A percentile compares a stretch with the other conserved stretches of the same genome.
Evolutionary conservation across 2,888 invertebrate species (phyloP).

Genomic region (Caenorhabditis macrosperma): DNA sequence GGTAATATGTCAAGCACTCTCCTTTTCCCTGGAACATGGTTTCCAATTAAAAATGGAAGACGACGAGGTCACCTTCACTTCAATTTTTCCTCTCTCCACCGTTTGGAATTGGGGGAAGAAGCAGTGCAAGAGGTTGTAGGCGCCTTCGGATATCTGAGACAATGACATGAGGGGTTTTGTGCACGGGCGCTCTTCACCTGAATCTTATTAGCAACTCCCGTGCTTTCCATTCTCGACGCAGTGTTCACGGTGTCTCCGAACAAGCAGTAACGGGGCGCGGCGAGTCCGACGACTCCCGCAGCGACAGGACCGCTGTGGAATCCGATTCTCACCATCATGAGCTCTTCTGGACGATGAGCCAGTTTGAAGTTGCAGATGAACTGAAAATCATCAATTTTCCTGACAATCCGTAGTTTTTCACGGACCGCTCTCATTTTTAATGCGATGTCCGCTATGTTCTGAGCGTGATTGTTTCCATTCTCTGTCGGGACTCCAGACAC

Average conservation of each 20-base stretch:
- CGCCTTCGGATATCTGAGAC: slow-evolving; percentile 75
- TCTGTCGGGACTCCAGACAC: slow-evolving; percentile 79
- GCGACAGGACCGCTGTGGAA: slow-evolving; percentile 79
- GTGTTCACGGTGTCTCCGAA: slow-evolving; percentile 79
- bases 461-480: slow-evolving; percentile 78
- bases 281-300: slow-evolving; percentile 79
- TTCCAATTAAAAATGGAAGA: too few species aligned
- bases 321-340: slow-evolving; percentile 79
- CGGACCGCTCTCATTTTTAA: slow-evolving; percentile 78
- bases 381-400: slow-evolving; percentile 45
- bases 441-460: slow-evolving; percentile 78
- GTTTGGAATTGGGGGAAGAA: slow-evolving; percentile 77
- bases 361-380: slow-evolving; percentile 77
- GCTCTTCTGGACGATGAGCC: slow-evolving; percentile 77
- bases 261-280: slow-evolving; percentile 77
- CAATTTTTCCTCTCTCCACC: slow-evolving; percentile 77
- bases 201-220: slow-evolving; percentile 77
- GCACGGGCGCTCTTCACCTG: slow-evolving; percentile 66
- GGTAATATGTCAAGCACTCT: slow-evolving; percentile 75
- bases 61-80: slow-evolving; percentile 77
- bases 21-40: slow-evolving; percentile 77
- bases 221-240: slow-evolving; percentile 79
- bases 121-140: slow-evolving; percentile 77
- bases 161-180: not conserved
- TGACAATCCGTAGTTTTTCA: not conserved